Base-by-base conservation (phyloP, 2,888 invertebrate species). In the Drosophila emarginata region DNA sequence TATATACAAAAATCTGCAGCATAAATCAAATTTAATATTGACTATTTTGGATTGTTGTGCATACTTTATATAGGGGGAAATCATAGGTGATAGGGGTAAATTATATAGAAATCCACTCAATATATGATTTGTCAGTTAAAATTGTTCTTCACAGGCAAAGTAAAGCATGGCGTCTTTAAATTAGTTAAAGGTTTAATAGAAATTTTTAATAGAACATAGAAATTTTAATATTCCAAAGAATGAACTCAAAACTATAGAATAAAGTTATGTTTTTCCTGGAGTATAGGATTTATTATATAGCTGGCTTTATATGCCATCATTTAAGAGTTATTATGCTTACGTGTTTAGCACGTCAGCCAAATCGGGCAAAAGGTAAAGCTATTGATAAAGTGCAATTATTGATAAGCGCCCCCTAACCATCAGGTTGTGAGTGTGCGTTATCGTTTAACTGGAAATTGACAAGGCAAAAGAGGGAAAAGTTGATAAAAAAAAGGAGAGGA, bases 381-480 rank as follows among this genome's bases (percentile, higher is more conserved):
- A 83, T 88, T 88, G 81, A 81, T 81, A 88, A 77, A 71, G 75
- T 70, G 68, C 63, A 67, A 79, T 74, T 61, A 60, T 67, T 65
- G 81, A 81, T 81, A 86, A 81, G 87, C 71, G 7, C 12, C 14
- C 28, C 15, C 12, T 26, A 23, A 14, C n/a, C 12, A 14, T 23
- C 18, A 37, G 18, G 45, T 45, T 59, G 18, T 54, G 53, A 18
- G 28, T 18, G 39, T 15, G 3, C 14, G 39, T 74, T 71, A 74
- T 71, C 71, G 61, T 67, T 74, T 56, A 36, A 37, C 67, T 60
- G 67, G 74, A 59, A 71, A 71, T 50, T 65, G 53, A 26, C 53
- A 51, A 65, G 45, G 21, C 57, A 58, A 57, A 15, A 32, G 32
- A 54, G 18, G 6, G 26, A 53, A 53, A 15, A 54, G 32, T 36